A percentile compares a stretch with the other conserved stretches of the same genome.
Evolutionary conservation across 1,140 invertebrate genomes (phyloP).

Genomic region (Paralvinella palmiformis): DNA sequence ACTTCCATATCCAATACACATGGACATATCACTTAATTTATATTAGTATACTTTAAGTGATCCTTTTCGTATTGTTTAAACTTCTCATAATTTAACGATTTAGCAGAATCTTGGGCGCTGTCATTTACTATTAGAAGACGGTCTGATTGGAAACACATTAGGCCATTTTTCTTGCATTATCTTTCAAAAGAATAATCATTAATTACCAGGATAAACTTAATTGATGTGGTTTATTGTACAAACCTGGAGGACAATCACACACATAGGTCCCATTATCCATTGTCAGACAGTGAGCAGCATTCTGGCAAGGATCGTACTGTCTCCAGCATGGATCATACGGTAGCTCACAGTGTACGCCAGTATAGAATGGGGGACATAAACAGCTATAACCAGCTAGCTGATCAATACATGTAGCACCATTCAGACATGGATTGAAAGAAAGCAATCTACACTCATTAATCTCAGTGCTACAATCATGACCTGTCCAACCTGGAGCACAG

Average conservation of each 20-base stretch:
- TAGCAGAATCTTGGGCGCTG: too few relatives aligned
- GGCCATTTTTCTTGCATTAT: too few relatives aligned
- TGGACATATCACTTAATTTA: background rate
- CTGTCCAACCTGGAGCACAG: slow-evolving; percentile 58
- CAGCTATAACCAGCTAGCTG: slow-evolving; percentile 2
- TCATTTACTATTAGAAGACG: too few relatives aligned
- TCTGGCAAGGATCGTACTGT: slow-evolving; percentile 60
- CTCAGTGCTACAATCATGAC: slow-evolving; percentile 65
- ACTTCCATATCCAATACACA: too few relatives aligned
- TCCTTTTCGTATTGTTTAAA: background rate
- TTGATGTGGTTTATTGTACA: too few relatives aligned
- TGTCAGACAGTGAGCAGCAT: slow-evolving; percentile 62
- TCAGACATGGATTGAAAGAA: slow-evolving; percentile 10
- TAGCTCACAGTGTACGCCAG: slow-evolving; percentile 22
- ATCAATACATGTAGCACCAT: slow-evolving; percentile 16
- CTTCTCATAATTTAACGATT: too few relatives aligned
- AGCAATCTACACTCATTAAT: slow-evolving; percentile 16
- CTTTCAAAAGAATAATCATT: too few relatives aligned
- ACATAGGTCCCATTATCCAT: slow-evolving; percentile 41
- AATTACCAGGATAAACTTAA: too few relatives aligned
- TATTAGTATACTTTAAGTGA: background rate
- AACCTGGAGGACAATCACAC: slow-evolving; percentile 50
- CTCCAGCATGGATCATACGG: slow-evolving; percentile 46
- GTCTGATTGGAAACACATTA: too few relatives aligned
- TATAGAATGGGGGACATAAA: slow-evolving; percentile 10